Conservation (phyloP, 2,797 vertebrate genomes). For the Eremophila alpestris region DNA sequence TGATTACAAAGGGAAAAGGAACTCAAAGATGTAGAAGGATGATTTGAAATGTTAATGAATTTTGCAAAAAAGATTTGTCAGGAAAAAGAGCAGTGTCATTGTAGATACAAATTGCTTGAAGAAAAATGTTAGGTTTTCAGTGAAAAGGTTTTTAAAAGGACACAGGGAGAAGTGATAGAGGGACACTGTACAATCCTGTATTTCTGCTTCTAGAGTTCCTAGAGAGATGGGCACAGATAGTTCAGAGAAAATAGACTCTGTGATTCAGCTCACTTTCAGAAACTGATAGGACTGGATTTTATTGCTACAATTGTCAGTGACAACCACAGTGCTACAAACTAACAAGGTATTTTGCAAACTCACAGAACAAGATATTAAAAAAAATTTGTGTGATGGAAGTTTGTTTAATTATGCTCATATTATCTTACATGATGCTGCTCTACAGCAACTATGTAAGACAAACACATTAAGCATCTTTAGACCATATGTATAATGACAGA, state of each 20-base stretch:
- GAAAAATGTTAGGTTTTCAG: not conserved
- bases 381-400: rapidly evolving
- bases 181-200: not conserved
- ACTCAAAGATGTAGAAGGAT: not conserved
- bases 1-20: slow-evolving; percentile 23
- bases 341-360: not conserved
- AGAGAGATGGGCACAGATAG: not conserved
- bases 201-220: not conserved
- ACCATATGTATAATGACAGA: not conserved
- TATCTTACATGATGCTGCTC: not conserved
- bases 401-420: not conserved
- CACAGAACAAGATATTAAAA: not conserved
- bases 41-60: not conserved
- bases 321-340: not conserved
- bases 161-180: not conserved
- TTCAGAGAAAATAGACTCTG: not conserved
- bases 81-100: not conserved
- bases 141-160: not conserved
- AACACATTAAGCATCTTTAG: not conserved
- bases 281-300: not conserved
- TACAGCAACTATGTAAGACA: not conserved
- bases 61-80: not conserved
- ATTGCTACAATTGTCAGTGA: not conserved
- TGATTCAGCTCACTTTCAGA: not conserved
- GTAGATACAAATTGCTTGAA: not conserved